Percentiles rank a stretch among this genome's conserved stretches.
phyloP scores from a whole-genome alignment of 1,140 invertebrate species.

The Amyelois transitella region DNA sequence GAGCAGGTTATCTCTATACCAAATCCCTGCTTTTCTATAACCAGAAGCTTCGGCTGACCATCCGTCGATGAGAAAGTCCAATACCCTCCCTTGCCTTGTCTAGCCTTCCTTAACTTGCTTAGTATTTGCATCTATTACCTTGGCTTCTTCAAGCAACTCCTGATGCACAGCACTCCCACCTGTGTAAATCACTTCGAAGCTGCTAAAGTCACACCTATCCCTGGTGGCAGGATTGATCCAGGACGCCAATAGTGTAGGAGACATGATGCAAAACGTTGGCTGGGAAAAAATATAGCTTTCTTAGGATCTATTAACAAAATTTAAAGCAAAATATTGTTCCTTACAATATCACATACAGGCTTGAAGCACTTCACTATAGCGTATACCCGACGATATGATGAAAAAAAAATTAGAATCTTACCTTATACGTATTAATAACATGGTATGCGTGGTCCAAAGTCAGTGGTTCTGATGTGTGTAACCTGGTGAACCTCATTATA shows the following conservation, averaged over 20 bases:
- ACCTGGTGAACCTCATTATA: slow-evolving; percentile 32
- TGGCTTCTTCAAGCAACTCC: slow-evolving; percentile 32
- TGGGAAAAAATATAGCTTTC: slow-evolving; percentile 25
- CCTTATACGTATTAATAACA: slow-evolving; percentile 51
- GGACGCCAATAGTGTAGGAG: slow-evolving; percentile 42
- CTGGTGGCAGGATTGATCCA: slow-evolving; percentile 26
- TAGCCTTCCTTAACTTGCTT: too few species aligned
- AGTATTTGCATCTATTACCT: slow-evolving; percentile 25
- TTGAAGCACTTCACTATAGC: too few species aligned
- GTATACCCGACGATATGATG: too few species aligned
- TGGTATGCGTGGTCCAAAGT: slow-evolving; percentile 37
- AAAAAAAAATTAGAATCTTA: too few species aligned
- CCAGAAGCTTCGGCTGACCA: too few species aligned
- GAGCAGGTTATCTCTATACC: too few species aligned
- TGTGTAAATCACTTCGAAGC: slow-evolving; percentile 35
- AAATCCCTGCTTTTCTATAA: too few species aligned
- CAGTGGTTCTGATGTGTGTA: slow-evolving; percentile 33
- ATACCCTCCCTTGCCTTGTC: too few species aligned
- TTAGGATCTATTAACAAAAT: too few species aligned
- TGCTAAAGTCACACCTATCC: slow-evolving; percentile 43
- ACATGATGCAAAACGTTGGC: slow-evolving; percentile 42
- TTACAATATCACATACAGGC: too few species aligned
- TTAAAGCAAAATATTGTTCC: too few species aligned
- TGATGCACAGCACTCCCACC: slow-evolving; percentile 45
- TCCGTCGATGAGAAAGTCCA: too few species aligned